Base-by-base conservation (phyloP, 2,797 vertebrate genomes). In the Diplodus sargus region DNA sequence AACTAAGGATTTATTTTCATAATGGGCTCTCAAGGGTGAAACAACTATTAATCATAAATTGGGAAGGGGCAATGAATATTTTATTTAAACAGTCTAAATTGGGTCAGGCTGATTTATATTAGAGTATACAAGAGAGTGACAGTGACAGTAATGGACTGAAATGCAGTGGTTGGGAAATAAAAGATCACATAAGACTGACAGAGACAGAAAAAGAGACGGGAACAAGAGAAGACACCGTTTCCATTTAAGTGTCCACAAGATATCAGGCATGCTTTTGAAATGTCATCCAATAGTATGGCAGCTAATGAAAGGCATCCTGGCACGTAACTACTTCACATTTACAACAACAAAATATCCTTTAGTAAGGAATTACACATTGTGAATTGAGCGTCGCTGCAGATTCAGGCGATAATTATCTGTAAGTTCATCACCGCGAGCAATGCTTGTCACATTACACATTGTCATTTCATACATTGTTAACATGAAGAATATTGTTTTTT, bases 61-160 rank as follows among this genome's bases (percentile, higher is more conserved):
- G 75, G 39, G 54, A 86, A 74, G n/a, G 74, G 67, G 16, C 42
- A 54, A 87, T 89, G 78, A 86, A 91, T 88, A 83, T 90, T 90
- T 90, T 12, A 90, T 90, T 84, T 54, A 81, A 84, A 82, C 28
- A 68, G 59, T 79, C 64, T 78, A 85, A 91, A 91, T 74, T 83
- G 60, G 87, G 89, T 82, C 87, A 85, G 68, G 63, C 57, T 73
- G 51, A 68, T 87, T 81, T 74, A 83, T 78, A 76, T 85, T 70
- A 53, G 45, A 83, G 79, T 39, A 70, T 66, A 74, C 82, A 59
- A 82, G 51, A 74, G 70, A 74, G 22, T 45, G 65, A 80, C 48
- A 63, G 64, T 74, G 82, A 61, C 76, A 87, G 73, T 78, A 85
- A 84, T 84, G 77, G 51, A 82, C 28, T 66, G n/a, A 78, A 83